Base-by-base conservation (phyloP, 2,888 invertebrate genomes). In the Amaurobius ferox region DNA sequence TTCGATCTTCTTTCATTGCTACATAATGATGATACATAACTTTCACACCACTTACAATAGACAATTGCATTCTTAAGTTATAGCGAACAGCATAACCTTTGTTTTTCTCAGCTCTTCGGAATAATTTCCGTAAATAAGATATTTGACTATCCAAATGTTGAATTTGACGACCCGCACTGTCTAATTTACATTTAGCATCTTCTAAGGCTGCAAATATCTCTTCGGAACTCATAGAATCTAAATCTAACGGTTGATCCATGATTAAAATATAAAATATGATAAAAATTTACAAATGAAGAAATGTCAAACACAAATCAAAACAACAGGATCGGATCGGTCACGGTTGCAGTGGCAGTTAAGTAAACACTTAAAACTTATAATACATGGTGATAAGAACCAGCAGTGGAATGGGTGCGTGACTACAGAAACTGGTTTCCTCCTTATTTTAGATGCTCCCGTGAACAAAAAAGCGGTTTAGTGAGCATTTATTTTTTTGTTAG, bases 1-100 rank as follows among this genome's bases (percentile, higher is more conserved):
- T 74, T 74, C 70, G 74, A 0, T 40, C 39, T 64, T 74, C 79
- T 64, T 79, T 64, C 11, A 70, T 64, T 5, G 79, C 70, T 1
- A 74, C 79, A 64, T 74, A 86, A 35, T 86, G 79, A 44, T 86
- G 79, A 55, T 79, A 79, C 86, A 86, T 86, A 26, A 86, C 79
- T 55, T 86, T 86, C 5, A 86, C 74, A 32, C 86, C 86, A 61
- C 86, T 86, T 0, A 72, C 62, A 23, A 86, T 86, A 0, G 86
- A 86, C 29, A 86, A 29, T 28, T 79, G 79, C 86, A 86, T 86
- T 44, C 86, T 61, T 13, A 86, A 48, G 48, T 86, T 86, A 39
- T 86, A 86, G 1, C 79, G 73, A 3, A 79, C 68, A 0, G 86
- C 86, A 35, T 79, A 71, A 9, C 48, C 70, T 70, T 79, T 74